Conservation (phyloP, 2,797 vertebrate species). For the Semotilus atromaculatus region DNA sequence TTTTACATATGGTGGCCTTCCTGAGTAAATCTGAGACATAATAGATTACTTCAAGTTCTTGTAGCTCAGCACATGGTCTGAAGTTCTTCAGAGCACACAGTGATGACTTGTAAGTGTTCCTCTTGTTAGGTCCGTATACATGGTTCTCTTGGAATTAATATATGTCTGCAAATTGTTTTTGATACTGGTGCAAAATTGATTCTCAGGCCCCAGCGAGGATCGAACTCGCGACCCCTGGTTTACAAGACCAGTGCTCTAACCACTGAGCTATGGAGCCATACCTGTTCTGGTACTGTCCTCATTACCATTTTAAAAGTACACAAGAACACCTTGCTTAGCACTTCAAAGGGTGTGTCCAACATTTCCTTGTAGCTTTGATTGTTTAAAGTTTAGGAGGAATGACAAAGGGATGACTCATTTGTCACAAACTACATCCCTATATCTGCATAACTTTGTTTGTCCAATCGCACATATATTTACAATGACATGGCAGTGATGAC, state of each 20-base stretch:
- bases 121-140: not conserved
- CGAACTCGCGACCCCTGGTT: slow-evolving; percentile 36
- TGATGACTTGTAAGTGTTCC: not conserved
- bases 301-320: not conserved
- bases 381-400: not conserved
- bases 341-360: not conserved
- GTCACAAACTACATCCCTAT: not conserved
- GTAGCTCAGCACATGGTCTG: not conserved
- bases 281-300: rapidly evolving
- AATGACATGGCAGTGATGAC: not conserved
- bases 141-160: not conserved
- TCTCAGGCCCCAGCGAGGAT: slow-evolving; percentile 39
- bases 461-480: not conserved
- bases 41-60: not conserved
- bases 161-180: not conserved
- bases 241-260: slow-evolving; percentile 53
- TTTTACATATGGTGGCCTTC: not conserved
- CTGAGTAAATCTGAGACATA: not conserved
- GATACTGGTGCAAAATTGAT: not conserved
- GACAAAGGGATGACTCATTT: not conserved
- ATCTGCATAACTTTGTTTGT: not conserved
- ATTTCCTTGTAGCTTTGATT: not conserved
- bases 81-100: not conserved
- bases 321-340: not conserved
- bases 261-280: slow-evolving; percentile 49